A percentile compares a stretch with the other conserved stretches of the same genome.
Evolutionary conservation across 2,797 vertebrate genomes (phyloP).

Genomic region (Karalla daura): DNA sequence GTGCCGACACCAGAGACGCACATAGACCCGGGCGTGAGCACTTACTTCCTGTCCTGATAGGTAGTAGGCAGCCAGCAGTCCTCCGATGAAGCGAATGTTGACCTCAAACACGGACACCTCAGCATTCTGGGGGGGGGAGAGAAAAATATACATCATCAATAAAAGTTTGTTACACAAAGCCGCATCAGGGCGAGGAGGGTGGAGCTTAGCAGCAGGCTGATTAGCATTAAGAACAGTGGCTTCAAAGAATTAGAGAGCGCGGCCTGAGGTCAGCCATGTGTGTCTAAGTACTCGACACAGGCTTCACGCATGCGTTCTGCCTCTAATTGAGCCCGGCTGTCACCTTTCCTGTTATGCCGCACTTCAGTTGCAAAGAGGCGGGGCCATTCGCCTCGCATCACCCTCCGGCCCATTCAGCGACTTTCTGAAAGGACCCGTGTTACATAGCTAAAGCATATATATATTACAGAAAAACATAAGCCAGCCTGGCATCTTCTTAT

Average conservation of each 20-base stretch:
- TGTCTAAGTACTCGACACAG: neutral
- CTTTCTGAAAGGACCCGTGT: too few relatives aligned
- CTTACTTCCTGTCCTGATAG: slow-evolving; percentile 98
- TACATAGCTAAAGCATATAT: too few relatives aligned
- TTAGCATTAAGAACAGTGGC: neutral
- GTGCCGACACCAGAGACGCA: slow-evolving; percentile 6
- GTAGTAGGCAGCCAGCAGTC: slow-evolving; percentile 95
- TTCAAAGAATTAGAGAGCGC: neutral
- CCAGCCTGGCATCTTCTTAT: too few relatives aligned
- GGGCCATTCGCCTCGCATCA: too few relatives aligned
- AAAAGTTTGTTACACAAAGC: neutral
- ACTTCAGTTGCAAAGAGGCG: too few relatives aligned
- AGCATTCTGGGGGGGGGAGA: slow-evolving; percentile 86
- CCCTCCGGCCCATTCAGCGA: too few relatives aligned
- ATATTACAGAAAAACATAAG: too few relatives aligned
- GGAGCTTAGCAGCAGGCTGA: too few relatives aligned
- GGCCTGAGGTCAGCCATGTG: neutral
- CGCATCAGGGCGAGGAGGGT: too few relatives aligned
- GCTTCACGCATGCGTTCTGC: too few relatives aligned
- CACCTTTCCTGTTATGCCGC: too few relatives aligned
- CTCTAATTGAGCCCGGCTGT: too few relatives aligned
- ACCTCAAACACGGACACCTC: slow-evolving; percentile 99
- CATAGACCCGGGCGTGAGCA: slow-evolving; percentile 8
- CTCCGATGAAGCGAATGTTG: slow-evolving; percentile 98
- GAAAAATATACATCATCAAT: neutral